Conservation (phyloP, 2,113 vertebrate species). For the Odobenus rosmarus region DNA sequence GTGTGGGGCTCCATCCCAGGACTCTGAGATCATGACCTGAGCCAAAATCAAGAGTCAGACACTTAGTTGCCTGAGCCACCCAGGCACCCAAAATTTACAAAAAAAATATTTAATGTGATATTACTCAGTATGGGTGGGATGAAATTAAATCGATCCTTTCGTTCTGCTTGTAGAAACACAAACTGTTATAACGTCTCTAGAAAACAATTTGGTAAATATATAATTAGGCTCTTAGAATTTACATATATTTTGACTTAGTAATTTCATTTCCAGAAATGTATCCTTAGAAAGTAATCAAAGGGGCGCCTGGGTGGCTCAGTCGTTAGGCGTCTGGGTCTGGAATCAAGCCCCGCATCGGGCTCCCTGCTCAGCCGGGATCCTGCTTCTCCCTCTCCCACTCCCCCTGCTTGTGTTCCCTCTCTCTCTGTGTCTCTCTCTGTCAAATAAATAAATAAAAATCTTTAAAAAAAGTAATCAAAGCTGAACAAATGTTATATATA, state of each 20-base stretch:
- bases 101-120: not conserved
- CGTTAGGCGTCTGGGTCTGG: too few relatives aligned
- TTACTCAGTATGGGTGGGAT: not conserved
- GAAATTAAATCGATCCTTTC: not conserved
- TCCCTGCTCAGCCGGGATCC: too few relatives aligned
- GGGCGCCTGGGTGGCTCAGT: too few relatives aligned
- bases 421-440: too few relatives aligned
- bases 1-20: not conserved
- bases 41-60: not conserved
- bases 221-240: not conserved
- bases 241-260: not conserved
- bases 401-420: too few relatives aligned
- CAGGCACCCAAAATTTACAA: not conserved
- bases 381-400: too few relatives aligned
- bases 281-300: not conserved
- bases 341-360: too few relatives aligned
- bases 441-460: too few relatives aligned
- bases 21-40: not conserved
- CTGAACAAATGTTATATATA: not conserved
- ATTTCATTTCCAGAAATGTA: constrained; percentile 16
- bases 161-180: not conserved
- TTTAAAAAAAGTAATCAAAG: not conserved
- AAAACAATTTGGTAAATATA: not conserved
- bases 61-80: not conserved
- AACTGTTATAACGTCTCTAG: not conserved